phyloP scores from a whole-genome alignment of 2,797 vertebrate species.

The Borostomias antarcticus region DNA sequence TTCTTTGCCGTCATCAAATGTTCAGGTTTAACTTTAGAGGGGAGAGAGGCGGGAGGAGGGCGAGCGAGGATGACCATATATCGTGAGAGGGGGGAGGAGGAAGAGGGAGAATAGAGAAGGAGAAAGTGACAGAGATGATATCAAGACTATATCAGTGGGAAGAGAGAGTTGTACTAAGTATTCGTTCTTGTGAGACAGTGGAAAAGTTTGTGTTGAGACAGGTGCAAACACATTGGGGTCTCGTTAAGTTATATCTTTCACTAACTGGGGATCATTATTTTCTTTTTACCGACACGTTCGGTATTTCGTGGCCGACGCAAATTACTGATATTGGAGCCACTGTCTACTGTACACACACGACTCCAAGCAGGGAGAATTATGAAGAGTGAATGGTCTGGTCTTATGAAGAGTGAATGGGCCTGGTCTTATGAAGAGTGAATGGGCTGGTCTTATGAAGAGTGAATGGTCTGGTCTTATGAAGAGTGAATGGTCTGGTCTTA shows the following conservation, averaged over 20 bases:
- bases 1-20: slow-evolving; percentile 66
- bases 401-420: too few species aligned
- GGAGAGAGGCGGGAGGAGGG: slow-evolving; percentile 25
- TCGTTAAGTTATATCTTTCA: too few species aligned
- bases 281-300: too few species aligned
- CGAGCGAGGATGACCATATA: slow-evolving; percentile 56
- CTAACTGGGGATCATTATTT: too few species aligned
- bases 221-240: neutral
- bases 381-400: too few species aligned
- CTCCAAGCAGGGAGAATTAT: neutral
- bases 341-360: neutral
- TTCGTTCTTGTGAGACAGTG: neutral
- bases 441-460: too few species aligned
- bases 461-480: too few species aligned
- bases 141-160: slow-evolving; percentile 39
- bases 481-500: too few species aligned
- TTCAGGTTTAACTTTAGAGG: slow-evolving; percentile 70
- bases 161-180: slow-evolving; percentile 1
- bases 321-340: too few species aligned
- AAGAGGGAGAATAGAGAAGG: slow-evolving; percentile 6
- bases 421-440: too few species aligned
- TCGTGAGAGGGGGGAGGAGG: slow-evolving; percentile 39
- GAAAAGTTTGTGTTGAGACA: neutral
- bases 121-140: slow-evolving; percentile 21
- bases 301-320: too few species aligned